Evolutionary conservation across 1,140 invertebrate genomes (phyloP).

Genomic region (Bombus difficillimus): DNA sequence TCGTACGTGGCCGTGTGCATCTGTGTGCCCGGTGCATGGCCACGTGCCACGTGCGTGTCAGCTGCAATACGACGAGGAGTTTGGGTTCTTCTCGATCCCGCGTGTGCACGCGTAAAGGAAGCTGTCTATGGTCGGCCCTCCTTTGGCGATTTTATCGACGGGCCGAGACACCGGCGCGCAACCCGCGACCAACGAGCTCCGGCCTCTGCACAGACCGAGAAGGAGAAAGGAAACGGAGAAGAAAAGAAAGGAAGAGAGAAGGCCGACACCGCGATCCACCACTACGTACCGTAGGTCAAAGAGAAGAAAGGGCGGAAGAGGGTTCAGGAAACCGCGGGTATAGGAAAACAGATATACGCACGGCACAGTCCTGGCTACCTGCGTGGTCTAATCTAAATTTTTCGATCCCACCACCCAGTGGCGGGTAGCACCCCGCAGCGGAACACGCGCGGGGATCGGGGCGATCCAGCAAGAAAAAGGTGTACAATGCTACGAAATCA

Average conservation of each 20-base stretch:
- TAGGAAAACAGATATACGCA: too few relatives aligned
- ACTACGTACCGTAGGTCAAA: too few relatives aligned
- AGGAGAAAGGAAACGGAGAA: background rate
- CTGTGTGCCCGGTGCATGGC: slow-evolving; percentile 62
- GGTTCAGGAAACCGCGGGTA: too few relatives aligned
- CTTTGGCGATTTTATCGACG: slow-evolving; percentile 59
- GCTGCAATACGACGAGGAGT: slow-evolving; percentile 70
- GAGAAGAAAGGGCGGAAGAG: too few relatives aligned
- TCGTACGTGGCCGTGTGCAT: background rate
- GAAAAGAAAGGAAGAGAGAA: background rate
- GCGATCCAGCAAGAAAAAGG: slow-evolving; percentile 52
- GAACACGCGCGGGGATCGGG: slow-evolving; percentile 20
- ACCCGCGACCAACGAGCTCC: background rate
- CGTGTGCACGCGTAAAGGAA: slow-evolving; percentile 53
- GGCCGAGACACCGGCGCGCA: background rate
- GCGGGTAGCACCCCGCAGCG: slow-evolving; percentile 47
- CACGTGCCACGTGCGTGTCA: slow-evolving; percentile 75
- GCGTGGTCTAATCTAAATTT: slow-evolving; percentile 47
- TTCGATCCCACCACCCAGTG: slow-evolving; percentile 34
- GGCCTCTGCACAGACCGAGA: background rate
- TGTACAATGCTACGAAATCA: slow-evolving; percentile 70
- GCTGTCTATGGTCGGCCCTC: slow-evolving; percentile 46
- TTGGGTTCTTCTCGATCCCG: slow-evolving; percentile 37
- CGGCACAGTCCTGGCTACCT: too few relatives aligned
- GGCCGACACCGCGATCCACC: background rate